These are phyloP conservation scores for Acanthaster planci DNA, from an alignment of 35 echinoderm and acorn worm genomes.

Conservation along the genomic window DNA sequence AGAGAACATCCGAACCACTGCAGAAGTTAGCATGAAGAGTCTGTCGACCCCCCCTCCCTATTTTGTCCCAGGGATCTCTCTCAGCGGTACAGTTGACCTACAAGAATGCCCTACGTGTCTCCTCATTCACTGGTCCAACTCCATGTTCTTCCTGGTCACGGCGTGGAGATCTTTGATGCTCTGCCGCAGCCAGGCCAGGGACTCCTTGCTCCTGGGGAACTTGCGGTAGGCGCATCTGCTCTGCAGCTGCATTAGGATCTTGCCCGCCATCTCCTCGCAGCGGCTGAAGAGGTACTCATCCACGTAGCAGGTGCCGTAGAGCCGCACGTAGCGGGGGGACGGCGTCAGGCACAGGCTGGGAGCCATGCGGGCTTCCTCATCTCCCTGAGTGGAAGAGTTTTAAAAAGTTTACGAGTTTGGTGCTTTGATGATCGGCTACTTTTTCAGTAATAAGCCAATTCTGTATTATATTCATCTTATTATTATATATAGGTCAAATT, in stretches of 20 bases:
- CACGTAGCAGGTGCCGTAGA: conserved; percentile 12
- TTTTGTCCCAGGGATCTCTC: too few relatives aligned
- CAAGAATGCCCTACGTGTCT: neutral
- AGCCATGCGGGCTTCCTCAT: neutral
- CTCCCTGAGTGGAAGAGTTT: neutral
- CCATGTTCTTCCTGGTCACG: neutral
- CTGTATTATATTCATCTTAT: too few relatives aligned
- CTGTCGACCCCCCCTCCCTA: too few relatives aligned
- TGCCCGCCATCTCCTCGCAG: neutral
- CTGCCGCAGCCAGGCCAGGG: neutral
- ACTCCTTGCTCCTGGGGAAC: neutral
- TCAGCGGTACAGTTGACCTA: too few relatives aligned
- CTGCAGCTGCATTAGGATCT: neutral
- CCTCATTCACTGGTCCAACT: neutral
- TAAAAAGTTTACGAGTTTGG: too few relatives aligned
- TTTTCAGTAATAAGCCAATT: too few relatives aligned
- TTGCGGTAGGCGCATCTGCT: conserved; percentile 11
- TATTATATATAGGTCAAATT: too few relatives aligned
- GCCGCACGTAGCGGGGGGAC: neutral
- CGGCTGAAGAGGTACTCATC: neutral
- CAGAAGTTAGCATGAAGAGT: too few relatives aligned
- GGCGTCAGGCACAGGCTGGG: neutral
- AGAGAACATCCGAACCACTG: too few relatives aligned
- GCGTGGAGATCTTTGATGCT: neutral
- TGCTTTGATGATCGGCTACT: too few relatives aligned